Evolutionary conservation across 2,113 vertebrate species (phyloP), one percentile per base, ranked within the genome.

Genomic region (Hymenochirus boettgeri): DNA sequence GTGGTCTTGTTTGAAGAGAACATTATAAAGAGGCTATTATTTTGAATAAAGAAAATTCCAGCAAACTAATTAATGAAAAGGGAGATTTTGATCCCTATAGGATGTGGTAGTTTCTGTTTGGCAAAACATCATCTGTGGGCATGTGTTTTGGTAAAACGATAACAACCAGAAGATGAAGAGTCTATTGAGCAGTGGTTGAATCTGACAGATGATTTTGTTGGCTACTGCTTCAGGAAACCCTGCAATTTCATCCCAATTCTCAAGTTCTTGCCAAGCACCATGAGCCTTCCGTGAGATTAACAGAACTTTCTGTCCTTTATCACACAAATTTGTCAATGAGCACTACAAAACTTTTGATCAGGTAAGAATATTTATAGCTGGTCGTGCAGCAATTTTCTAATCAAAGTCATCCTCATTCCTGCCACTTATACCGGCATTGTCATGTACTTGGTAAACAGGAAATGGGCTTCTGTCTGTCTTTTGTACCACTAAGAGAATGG

Each of bases 41-140:
- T 61, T 50, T 81, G 95, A 17, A 31, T 92, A 7, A 35, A 63
- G 19, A 84, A 79, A 55, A n/a, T n/a, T 75, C 94, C 12, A 59
- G 70, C 23, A 60, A 42, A 0, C 74, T 82, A 65, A 93, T 89
- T 87, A 39, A 76, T 39, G 23, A 56, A 0, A 47, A 72, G 1
- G 88, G 89, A 23, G 72, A 64, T 59, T 94, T 93, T 9, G 91
- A 95, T 57, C 90, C 89, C 6, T 88, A 85, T 67, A 80, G 80
- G 3, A 90, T 39, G 65, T 96, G 2, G 88, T 93, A 1, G 78
- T 94, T 47, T 93, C 93, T 0, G 93, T 96, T 13, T n/a, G n/a
- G n/a, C 83, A 86, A 19, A 96, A 95, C 1, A 88, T 95, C 55
- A 91, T 96, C 73, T 92, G 88, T 29, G n/a, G 93, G 88, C 31